phyloP scores from a whole-genome alignment of 2,888 invertebrate genomes.

The Meteorus colon region DNA sequence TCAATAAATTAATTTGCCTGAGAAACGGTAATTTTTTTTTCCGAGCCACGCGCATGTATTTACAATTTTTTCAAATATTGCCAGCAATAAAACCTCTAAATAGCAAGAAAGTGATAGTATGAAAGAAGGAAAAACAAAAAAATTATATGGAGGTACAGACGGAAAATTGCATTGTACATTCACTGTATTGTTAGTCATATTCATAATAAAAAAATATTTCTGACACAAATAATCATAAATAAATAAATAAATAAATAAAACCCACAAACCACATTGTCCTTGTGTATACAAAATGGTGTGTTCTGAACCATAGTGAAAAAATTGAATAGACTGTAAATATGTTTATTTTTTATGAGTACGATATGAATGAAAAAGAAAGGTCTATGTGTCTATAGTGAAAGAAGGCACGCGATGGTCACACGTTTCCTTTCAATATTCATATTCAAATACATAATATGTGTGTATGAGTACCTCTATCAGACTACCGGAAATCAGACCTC shows the following conservation, averaged over 20 bases:
- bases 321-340: neutral
- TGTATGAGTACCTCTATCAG: neutral
- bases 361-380: conserved; percentile 10
- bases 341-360: neutral
- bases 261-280: conserved; percentile 44
- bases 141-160: no score
- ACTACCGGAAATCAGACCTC: no score
- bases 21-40: no score
- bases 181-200: neutral
- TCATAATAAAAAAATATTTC: neutral
- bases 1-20: no score
- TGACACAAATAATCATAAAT: conserved; percentile 62
- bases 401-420: conserved; percentile 54
- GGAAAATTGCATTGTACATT: neutral
- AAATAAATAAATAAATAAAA: conserved; percentile 64
- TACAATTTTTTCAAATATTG: no score
- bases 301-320: neutral
- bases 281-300: neutral
- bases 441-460: conserved; percentile 1
- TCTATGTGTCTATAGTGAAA: neutral
- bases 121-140: no score
- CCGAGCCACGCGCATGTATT: no score
- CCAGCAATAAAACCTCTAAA: no score
- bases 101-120: no score
- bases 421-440: conserved; percentile 31